Evolutionary conservation across 2,797 vertebrate species (phyloP).

Genomic region (Furcifer pardalis): DNA sequence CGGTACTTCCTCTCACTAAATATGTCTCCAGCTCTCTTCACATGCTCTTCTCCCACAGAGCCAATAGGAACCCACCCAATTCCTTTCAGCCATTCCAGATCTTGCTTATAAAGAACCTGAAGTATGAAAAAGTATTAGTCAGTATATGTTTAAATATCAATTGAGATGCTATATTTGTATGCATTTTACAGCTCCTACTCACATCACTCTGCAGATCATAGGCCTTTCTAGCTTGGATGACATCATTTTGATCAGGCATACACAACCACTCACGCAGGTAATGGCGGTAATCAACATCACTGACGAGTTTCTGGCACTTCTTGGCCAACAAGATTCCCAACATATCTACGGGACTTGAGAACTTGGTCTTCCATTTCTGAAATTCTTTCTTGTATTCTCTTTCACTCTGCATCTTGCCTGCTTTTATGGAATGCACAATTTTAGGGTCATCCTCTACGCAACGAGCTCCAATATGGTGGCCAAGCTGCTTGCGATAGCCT

Average conservation of each 20-base stretch:
- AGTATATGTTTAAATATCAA: too few relatives aligned
- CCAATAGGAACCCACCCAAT: constrained; percentile 80
- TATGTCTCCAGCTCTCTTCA: constrained; percentile 75
- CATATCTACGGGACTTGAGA: constrained; percentile 87
- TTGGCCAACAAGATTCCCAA: constrained; percentile 80
- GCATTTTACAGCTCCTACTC: constrained; percentile 50
- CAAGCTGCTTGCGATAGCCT: constrained; percentile 82
- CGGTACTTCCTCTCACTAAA: constrained; percentile 80
- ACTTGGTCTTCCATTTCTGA: constrained; percentile 88
- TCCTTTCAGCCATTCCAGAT: constrained; percentile 77
- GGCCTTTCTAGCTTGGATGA: constrained; percentile 75
- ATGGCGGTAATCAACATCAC: constrained; percentile 79
- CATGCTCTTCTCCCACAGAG: constrained; percentile 76
- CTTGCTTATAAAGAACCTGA: constrained; percentile 75
- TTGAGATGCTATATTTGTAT: too few relatives aligned
- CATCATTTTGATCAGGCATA: constrained; percentile 80
- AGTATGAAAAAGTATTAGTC: too few relatives aligned
- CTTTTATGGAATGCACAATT: constrained; percentile 86
- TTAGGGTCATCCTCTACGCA: constrained; percentile 86
- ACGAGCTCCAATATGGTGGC: constrained; percentile 85
- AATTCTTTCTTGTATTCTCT: constrained; percentile 88
- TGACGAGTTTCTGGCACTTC: constrained; percentile 81
- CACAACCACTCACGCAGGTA: constrained; percentile 81
- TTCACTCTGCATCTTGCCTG: constrained; percentile 86
- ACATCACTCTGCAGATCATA: constrained; percentile 84